A percentile compares a stretch with the other conserved stretches of the same genome.
phyloP scores from a whole-genome alignment of 2,797 vertebrate genomes.

The Sebastes diaconus region DNA sequence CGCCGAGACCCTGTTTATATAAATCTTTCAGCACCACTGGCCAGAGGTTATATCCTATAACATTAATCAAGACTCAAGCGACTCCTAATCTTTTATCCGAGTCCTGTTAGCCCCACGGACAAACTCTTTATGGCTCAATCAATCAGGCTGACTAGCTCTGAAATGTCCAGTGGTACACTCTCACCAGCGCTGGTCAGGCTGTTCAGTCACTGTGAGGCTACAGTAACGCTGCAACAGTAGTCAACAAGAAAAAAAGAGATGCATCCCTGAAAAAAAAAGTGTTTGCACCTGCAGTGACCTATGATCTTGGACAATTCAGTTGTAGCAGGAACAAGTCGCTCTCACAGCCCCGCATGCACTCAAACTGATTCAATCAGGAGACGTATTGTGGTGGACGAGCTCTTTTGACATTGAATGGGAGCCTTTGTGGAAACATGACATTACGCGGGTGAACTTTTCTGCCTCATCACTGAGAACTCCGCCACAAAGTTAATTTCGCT shows the following conservation, averaged over 20 bases:
- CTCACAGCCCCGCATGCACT: conserved; percentile 4
- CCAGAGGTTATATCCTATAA: conserved; percentile 63
- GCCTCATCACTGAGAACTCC: conserved; percentile 5
- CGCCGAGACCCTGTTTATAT: conserved; percentile 48
- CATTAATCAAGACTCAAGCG: conserved; percentile 77
- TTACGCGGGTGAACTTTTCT: conserved; percentile 20
- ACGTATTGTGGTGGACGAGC: conserved; percentile 8
- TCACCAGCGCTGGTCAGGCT: conserved; percentile 42
- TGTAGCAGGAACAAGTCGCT: conserved; percentile 14
- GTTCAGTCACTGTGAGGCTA: conserved; percentile 38
- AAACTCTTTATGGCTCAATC: conserved; percentile 79
- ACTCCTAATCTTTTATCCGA: conserved; percentile 74
- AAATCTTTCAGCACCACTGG: conserved; percentile 66
- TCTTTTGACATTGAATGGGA: conserved; percentile 30
- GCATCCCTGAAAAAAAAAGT: not conserved
- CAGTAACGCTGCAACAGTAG: conserved; percentile 38
- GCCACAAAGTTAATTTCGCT: conserved; percentile 42
- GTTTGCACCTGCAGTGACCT: conserved; percentile 5
- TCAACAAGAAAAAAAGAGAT: conserved; percentile 25
- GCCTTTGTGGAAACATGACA: conserved; percentile 49
- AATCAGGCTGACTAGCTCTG: conserved; percentile 71
- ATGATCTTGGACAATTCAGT: conserved; percentile 22
- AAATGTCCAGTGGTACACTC: conserved; percentile 60
- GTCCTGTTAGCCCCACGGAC: conserved; percentile 69
- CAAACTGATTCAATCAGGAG: conserved; percentile 32